These are phyloP conservation scores for Phenganax stokvisi DNA, from an alignment of 92 coral and sea anemone species.

Conservation along the genomic window DNA sequence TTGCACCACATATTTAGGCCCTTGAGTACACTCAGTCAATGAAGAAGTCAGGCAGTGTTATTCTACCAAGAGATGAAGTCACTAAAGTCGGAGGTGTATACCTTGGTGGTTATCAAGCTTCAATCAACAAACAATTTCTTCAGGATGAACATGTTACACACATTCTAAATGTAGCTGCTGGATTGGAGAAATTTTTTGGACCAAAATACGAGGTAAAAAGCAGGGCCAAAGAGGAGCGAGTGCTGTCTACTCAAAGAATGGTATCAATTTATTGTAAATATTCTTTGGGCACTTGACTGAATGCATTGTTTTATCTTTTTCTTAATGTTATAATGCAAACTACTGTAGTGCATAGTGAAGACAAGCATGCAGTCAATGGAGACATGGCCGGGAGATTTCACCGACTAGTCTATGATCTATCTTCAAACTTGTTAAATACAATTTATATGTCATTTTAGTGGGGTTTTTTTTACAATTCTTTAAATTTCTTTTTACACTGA, in stretches of 20 bases:
- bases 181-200: constrained; percentile 36
- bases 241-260: background rate
- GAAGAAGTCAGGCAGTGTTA: constrained; percentile 23
- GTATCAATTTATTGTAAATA: background rate
- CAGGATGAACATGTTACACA: constrained; percentile 18
- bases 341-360: too few relatives aligned
- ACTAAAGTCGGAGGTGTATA: constrained; percentile 1
- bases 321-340: too few relatives aligned
- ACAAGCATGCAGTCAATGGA: background rate
- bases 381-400: too few relatives aligned
- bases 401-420: too few relatives aligned
- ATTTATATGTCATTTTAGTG: too few relatives aligned
- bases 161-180: constrained; percentile 26
- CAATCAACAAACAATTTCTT: constrained; percentile 28
- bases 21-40: constrained; percentile 33
- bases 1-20: background rate
- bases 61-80: background rate
- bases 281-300: background rate
- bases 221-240: background rate
- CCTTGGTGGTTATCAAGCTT: constrained; percentile 29
- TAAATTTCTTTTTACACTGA: background rate
- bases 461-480: too few relatives aligned
- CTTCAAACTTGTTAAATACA: too few relatives aligned
- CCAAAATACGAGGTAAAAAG: constrained; percentile 29
- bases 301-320: too few relatives aligned